These are phyloP conservation scores for Styela plicata DNA, from an alignment of 23 tunicate species.

Conservation along the genomic window DNA sequence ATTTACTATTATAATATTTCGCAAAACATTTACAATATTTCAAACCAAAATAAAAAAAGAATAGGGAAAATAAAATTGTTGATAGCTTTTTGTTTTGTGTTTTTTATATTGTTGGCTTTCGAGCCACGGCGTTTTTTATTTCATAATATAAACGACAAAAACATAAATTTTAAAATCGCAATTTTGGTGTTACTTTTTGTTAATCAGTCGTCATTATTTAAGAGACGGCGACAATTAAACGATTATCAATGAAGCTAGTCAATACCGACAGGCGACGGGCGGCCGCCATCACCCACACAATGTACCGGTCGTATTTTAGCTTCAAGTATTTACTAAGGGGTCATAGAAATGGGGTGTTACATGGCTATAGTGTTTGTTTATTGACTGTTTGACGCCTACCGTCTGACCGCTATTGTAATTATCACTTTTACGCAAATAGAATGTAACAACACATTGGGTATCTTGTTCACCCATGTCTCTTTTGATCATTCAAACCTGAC, in stretches of 20 bases:
- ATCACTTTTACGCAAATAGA: constrained; percentile 26
- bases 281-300: constrained; percentile 1
- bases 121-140: too few relatives aligned
- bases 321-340: constrained; percentile 21
- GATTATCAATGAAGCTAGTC: constrained; percentile 19
- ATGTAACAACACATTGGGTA: constrained; percentile 6
- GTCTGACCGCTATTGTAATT: constrained; percentile 31
- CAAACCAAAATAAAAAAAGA: too few relatives aligned
- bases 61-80: too few relatives aligned
- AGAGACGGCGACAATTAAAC: constrained; percentile 13
- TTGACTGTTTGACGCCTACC: constrained; percentile 41
- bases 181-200: too few relatives aligned
- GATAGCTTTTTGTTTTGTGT: too few relatives aligned
- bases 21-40: too few relatives aligned
- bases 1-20: too few relatives aligned
- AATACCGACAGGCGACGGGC: constrained; percentile 17
- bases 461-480: background rate
- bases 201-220: background rate
- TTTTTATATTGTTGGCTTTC: too few relatives aligned
- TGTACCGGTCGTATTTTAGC: constrained; percentile 1
- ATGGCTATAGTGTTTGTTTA: constrained; percentile 31
- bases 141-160: too few relatives aligned
- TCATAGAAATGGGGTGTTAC: constrained; percentile 30
- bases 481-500: constrained; percentile 18
- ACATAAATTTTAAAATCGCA: too few relatives aligned